phyloP scores from a whole-genome alignment of 1,140 invertebrate species.

The Amyelois transitella region DNA sequence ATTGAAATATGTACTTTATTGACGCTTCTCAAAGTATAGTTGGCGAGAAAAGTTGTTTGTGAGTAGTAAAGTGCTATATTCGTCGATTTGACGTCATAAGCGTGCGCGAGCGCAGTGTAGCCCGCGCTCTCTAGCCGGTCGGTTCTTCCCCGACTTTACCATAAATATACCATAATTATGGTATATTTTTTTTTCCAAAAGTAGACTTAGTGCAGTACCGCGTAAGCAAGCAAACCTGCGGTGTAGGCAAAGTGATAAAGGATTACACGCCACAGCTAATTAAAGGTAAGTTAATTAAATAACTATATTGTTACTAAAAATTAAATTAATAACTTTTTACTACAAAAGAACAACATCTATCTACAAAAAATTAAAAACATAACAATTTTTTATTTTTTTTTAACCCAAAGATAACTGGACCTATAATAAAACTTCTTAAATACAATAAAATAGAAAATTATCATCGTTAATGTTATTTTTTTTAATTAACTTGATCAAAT shows the following conservation, averaged over 20 bases:
- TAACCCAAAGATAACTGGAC: too few species aligned
- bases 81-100: slow-evolving; percentile 50
- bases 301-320: background rate
- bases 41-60: slow-evolving; percentile 27
- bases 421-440: too few species aligned
- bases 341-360: too few species aligned
- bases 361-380: too few species aligned
- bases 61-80: slow-evolving; percentile 47
- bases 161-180: slow-evolving; percentile 14
- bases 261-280: background rate
- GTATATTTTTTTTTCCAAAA: slow-evolving; percentile 12
- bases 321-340: background rate
- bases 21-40: background rate
- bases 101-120: slow-evolving; percentile 47
- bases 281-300: slow-evolving; percentile 5
- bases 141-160: slow-evolving; percentile 23
- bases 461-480: too few species aligned
- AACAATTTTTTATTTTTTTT: too few species aligned
- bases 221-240: background rate
- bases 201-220: slow-evolving; percentile 20
- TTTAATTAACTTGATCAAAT: too few species aligned
- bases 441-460: too few species aligned
- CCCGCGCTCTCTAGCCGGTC: slow-evolving; percentile 37
- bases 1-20: slow-evolving; percentile 24
- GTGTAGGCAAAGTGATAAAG: slow-evolving; percentile 4